phyloP scores from a whole-genome alignment of 2,113 vertebrate genomes.

The Pomatostomus ruficeps region DNA sequence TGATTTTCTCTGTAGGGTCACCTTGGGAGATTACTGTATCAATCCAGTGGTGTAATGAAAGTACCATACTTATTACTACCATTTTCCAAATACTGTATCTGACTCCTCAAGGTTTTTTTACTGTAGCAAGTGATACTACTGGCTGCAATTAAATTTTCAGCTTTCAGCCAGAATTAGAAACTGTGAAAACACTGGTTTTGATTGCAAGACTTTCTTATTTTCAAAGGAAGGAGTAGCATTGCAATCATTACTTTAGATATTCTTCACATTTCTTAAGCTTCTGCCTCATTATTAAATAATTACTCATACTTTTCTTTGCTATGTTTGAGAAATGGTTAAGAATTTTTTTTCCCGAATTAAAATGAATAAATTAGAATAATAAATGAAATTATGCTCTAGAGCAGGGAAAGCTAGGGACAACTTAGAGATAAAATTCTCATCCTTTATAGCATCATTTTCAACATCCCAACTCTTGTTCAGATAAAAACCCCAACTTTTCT shows the following conservation, averaged over 20 bases:
- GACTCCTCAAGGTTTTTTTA: background rate
- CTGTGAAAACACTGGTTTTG: background rate
- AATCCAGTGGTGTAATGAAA: background rate
- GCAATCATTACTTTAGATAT: background rate
- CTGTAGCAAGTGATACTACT: background rate
- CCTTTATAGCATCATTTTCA: background rate
- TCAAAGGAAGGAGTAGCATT: background rate
- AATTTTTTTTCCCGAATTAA: background rate
- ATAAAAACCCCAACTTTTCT: background rate
- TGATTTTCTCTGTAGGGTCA: background rate
- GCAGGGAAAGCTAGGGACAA: background rate
- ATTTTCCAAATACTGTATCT: background rate
- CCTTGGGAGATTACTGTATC: background rate
- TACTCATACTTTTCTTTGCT: background rate
- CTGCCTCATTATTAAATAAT: background rate
- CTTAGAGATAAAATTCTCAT: background rate
- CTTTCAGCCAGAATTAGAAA: background rate
- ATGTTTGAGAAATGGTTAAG: background rate
- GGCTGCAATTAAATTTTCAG: background rate
- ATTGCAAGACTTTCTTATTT: background rate
- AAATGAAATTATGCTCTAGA: background rate
- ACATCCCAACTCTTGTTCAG: background rate
- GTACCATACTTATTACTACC: background rate
- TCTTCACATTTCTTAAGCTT: background rate
- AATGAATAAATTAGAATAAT: background rate